Evolutionary conservation across 2,797 vertebrate genomes (phyloP).

Genomic region (Cuculus canorus): DNA sequence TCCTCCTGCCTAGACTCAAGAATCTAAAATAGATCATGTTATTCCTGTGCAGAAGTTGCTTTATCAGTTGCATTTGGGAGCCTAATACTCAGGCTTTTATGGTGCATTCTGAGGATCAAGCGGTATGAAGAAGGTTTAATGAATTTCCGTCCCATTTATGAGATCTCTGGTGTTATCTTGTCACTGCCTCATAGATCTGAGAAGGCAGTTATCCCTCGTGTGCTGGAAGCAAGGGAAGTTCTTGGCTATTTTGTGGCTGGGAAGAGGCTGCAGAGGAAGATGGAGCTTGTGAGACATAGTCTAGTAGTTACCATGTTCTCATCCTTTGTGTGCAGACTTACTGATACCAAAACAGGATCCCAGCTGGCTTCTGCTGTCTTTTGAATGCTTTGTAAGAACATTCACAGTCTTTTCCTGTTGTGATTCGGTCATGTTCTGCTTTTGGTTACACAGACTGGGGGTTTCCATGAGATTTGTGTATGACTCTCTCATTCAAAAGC

Average conservation of each 20-base stretch:
- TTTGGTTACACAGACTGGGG: background rate
- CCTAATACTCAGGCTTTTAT: background rate
- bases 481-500: background rate
- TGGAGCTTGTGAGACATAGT: background rate
- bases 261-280: background rate
- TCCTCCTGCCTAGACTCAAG: conserved; percentile 10
- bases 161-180: background rate
- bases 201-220: background rate
- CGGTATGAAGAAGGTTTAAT: background rate
- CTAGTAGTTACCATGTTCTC: background rate
- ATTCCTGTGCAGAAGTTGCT: conserved; percentile 17
- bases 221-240: background rate
- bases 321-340: background rate
- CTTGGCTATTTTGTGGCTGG: background rate
- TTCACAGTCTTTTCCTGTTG: background rate
- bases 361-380: background rate
- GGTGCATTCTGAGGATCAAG: background rate
- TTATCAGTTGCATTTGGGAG: background rate
- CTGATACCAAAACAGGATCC: background rate
- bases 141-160: background rate
- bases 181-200: background rate
- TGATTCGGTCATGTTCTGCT: background rate
- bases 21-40: conserved; percentile 17
- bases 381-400: background rate
- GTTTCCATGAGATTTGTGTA: background rate